Conservation (phyloP, 35 echinoderm and acorn worm species). For the Apostichopus japonicus region DNA sequence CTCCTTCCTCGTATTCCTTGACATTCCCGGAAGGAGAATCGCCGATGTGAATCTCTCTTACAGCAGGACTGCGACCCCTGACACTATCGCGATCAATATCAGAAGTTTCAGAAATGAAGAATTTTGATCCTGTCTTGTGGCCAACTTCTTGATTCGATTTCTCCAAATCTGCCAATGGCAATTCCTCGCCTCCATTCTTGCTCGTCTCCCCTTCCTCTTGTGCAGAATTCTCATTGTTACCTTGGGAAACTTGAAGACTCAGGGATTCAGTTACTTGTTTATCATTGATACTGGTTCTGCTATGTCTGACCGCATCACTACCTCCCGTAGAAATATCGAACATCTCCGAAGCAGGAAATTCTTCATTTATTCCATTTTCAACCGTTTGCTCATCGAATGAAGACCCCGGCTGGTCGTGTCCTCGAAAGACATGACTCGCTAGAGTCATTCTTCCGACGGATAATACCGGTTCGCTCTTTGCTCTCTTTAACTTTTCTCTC, state of each 20-base stretch:
- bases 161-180: background rate
- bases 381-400: background rate
- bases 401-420: background rate
- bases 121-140: background rate
- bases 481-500: conserved; percentile 39
- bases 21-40: background rate
- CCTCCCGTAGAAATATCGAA: background rate
- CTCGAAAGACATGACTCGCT: conserved; percentile 1
- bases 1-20: background rate
- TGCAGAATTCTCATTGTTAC: background rate
- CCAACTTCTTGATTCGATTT: background rate
- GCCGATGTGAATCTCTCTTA: background rate
- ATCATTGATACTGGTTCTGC: background rate
- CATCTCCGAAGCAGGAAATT: background rate
- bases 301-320: background rate
- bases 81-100: conserved; percentile 11
- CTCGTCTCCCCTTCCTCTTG: background rate
- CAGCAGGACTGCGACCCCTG: background rate
- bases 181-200: background rate
- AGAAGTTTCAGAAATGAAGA: conserved; percentile 9
- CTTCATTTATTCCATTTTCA: background rate
- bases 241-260: background rate
- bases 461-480: conserved; percentile 30
- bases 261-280: background rate
- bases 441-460: conserved; percentile 12